These are phyloP conservation scores for Cosmorhoe ocellata DNA, from an alignment of 2,888 invertebrate genomes.

Conservation along the genomic window DNA sequence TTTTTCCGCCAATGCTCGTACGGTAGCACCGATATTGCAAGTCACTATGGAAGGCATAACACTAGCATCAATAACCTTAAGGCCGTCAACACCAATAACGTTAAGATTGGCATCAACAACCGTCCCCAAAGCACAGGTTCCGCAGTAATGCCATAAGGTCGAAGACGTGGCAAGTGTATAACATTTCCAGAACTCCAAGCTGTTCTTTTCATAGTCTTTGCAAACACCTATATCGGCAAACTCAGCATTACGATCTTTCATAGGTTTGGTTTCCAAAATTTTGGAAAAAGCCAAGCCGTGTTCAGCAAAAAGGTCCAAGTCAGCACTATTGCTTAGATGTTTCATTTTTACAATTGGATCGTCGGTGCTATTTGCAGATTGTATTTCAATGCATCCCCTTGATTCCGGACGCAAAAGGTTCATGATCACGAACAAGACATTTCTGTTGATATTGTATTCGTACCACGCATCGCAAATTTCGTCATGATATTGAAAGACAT, in stretches of 20 bases:
- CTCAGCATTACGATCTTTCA: slow-evolving; percentile 23
- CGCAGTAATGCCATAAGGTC: slow-evolving; percentile 38
- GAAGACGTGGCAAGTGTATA: slow-evolving; percentile 33
- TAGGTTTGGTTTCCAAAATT: slow-evolving; percentile 18
- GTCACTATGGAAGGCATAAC: slow-evolving; percentile 24
- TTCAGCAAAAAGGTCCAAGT: slow-evolving; percentile 18
- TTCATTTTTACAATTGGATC: slow-evolving; percentile 23
- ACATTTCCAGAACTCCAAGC: slow-evolving; percentile 34
- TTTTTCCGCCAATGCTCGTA: slow-evolving; percentile 33
- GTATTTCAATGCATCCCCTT: slow-evolving; percentile 29
- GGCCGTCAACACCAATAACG: slow-evolving; percentile 23
- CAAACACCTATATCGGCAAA: slow-evolving; percentile 21
- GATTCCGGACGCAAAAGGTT: slow-evolving; percentile 37
- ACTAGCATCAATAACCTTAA: slow-evolving; percentile 37
- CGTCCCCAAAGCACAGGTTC: slow-evolving; percentile 36
- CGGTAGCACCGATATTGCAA: slow-evolving; percentile 29
- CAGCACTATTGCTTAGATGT: slow-evolving; percentile 8
- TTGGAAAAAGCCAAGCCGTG: background rate
- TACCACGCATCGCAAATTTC: slow-evolving; percentile 39
- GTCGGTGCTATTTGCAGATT: slow-evolving; percentile 21
- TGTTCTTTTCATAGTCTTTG: slow-evolving; percentile 1
- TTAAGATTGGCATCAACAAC: slow-evolving; percentile 31
- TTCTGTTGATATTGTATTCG: slow-evolving; percentile 22
- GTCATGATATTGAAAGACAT: slow-evolving; percentile 36
- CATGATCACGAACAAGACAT: slow-evolving; percentile 16